Conservation (phyloP, 2,888 invertebrate genomes). For the Schizaphis graminum region DNA sequence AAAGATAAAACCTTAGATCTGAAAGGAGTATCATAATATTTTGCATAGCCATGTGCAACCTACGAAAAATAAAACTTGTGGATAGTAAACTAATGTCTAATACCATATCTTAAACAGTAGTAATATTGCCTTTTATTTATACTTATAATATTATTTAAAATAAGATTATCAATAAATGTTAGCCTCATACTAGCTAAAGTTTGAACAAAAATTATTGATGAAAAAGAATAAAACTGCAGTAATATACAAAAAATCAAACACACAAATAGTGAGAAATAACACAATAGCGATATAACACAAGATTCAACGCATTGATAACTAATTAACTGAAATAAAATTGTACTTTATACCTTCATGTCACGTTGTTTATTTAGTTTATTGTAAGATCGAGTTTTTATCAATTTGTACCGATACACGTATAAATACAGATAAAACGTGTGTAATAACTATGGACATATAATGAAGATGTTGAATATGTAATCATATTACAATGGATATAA, state of each 20-base stretch:
- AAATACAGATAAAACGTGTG: neutral
- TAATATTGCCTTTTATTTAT: neutral
- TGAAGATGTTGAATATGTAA: neutral
- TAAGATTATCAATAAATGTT: neutral
- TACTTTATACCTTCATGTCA: neutral
- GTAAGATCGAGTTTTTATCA: neutral
- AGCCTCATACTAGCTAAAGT: neutral
- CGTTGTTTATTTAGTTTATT: neutral
- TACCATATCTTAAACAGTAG: neutral
- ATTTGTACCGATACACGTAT: neutral
- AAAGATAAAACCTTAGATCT: neutral
- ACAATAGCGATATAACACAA: neutral
- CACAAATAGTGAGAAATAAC: neutral
- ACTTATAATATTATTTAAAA: neutral
- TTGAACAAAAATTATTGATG: neutral
- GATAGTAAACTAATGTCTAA: neutral
- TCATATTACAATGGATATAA: neutral
- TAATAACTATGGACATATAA: neutral
- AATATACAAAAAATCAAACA: neutral
- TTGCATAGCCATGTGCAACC: neutral
- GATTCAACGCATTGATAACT: neutral
- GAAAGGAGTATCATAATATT: neutral
- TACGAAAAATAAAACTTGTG: neutral
- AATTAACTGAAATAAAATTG: neutral
- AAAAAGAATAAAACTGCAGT: neutral